Conservation (phyloP, 1,140 invertebrate species). For the Lepidurus arcticus region DNA sequence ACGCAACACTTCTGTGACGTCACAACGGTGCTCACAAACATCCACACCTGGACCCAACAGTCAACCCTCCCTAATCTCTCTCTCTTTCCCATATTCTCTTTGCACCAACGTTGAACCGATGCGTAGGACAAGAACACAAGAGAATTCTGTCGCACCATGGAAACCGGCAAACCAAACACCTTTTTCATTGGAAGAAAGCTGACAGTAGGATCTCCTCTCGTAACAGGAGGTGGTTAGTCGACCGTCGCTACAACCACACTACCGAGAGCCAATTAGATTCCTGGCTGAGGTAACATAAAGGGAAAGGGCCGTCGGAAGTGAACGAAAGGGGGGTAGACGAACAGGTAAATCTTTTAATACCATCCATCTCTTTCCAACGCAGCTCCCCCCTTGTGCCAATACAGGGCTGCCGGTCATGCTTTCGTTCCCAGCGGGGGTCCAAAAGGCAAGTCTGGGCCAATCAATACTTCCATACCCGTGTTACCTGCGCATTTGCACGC, state of each 20-base stretch:
- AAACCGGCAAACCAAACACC: neutral
- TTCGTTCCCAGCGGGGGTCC: too few species aligned
- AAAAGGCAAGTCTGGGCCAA: neutral
- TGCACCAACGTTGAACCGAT: too few species aligned
- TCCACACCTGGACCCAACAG: too few species aligned
- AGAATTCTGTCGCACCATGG: neutral
- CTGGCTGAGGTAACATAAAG: neutral
- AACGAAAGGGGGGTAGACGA: neutral
- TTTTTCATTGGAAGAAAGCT: neutral
- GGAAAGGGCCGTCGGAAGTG: neutral
- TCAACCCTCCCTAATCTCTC: too few species aligned
- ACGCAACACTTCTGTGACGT: too few species aligned
- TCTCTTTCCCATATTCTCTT: too few species aligned
- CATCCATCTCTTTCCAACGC: neutral
- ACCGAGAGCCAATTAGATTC: neutral
- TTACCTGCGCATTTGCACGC: neutral
- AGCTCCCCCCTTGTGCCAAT: neutral
- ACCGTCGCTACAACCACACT: neutral
- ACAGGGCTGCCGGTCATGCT: too few species aligned
- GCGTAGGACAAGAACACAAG: too few species aligned
- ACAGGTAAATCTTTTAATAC: neutral
- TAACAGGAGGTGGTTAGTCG: neutral
- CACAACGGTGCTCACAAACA: too few species aligned
- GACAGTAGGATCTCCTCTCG: neutral
- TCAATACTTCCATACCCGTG: neutral